Base-by-base conservation (phyloP, 1,140 invertebrate genomes). In the Philopotamus ludificatus region DNA sequence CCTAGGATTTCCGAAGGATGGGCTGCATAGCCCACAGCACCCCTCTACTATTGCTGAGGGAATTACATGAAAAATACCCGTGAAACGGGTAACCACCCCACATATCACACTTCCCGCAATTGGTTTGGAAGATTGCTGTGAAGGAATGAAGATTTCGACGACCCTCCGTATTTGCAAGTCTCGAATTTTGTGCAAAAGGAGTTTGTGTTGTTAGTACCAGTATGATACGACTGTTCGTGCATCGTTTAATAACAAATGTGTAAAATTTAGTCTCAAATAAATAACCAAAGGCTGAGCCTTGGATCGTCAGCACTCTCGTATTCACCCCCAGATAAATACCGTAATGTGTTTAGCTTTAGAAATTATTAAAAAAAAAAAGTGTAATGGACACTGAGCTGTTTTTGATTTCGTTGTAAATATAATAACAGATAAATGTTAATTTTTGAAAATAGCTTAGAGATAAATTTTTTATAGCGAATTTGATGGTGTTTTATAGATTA, bases 1-100 rank as follows among this genome's bases (percentile, higher is more conserved):
- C 85, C 89, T 66, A 86, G 91, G 74, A 87, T 93, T 74, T 86
- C 85, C 23, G 92, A 93, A 73, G 87, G 87, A 68, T 94, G 92
- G 91, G 85, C 89, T 74, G 91, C 91, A 86, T 93, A 91, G 84
- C 83, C 81, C 75, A 75, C 76, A 75, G 73, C 74, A 58, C 77
- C 78, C 75, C 77, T 79, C 63, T 71, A 71, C 78, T 80, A 77
- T 75, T 77, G 77, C 57, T 73, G 76, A 61, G 77, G 77, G 63
- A 60, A 60, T 21, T 42, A 60, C 15, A 26, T 47, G 23, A 23
- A 42, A 34, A 42, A 60, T 4, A 44, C 20, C 21, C 57, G 57
- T 42, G 57, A 20, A 26, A 16, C 39, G 42, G 42, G 41, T 9
- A 22, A 60, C 41, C 57, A 34, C 39, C 57, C 28, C 57, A 60